Evolutionary conservation across 1,140 invertebrate species (phyloP).

Genomic region (Myzus persicae): DNA sequence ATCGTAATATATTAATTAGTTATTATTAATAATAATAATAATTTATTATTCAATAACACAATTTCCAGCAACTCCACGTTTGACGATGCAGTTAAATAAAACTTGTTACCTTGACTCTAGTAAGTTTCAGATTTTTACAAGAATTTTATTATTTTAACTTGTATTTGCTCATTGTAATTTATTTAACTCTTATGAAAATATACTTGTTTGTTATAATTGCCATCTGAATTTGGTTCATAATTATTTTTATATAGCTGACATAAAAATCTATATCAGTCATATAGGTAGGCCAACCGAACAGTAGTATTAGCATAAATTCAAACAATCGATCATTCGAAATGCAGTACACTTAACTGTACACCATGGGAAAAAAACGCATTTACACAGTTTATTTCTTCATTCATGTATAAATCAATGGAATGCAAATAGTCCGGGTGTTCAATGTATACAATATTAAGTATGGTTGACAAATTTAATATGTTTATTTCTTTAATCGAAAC

Average conservation of each 20-base stretch:
- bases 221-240: neutral
- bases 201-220: neutral
- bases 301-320: neutral
- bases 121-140: too few species aligned
- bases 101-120: too few species aligned
- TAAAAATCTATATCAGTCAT: neutral
- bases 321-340: neutral
- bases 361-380: neutral
- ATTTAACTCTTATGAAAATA: neutral
- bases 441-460: neutral
- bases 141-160: neutral
- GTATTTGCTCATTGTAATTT: neutral
- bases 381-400: neutral
- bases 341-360: neutral
- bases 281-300: neutral
- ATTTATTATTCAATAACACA: too few species aligned
- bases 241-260: neutral
- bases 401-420: neutral
- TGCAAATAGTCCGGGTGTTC: neutral
- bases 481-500: neutral
- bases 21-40: too few species aligned
- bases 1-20: too few species aligned
- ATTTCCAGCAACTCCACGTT: too few species aligned
- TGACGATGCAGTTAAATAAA: neutral
- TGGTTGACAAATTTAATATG: neutral